Conservation (phyloP, 2,113 vertebrate genomes). For the human region DNA sequence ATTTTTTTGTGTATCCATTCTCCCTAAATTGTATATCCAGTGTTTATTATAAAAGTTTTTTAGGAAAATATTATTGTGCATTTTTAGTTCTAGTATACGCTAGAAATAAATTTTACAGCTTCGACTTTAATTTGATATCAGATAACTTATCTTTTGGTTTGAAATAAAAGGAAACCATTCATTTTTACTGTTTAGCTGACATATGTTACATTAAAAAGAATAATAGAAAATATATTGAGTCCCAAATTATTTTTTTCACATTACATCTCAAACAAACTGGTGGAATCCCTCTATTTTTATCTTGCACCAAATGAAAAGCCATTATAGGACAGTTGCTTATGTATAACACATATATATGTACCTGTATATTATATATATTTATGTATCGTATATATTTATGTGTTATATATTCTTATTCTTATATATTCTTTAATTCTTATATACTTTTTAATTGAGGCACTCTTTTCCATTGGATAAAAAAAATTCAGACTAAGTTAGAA, state of each 20-base stretch:
- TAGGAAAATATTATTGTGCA: background rate
- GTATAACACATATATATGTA: background rate
- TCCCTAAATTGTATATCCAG: slow-evolving; percentile 50
- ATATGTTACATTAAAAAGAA: background rate
- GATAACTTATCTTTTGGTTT: slow-evolving; percentile 17
- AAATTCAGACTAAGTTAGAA: slow-evolving; percentile 57
- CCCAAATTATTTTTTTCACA: background rate
- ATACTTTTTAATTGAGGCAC: background rate
- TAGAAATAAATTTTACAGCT: slow-evolving; percentile 21
- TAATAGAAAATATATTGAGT: background rate
- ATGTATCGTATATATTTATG: background rate
- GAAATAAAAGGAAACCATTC: slow-evolving; percentile 22
- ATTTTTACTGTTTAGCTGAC: background rate
- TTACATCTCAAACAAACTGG: background rate
- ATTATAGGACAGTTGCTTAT: slow-evolving; percentile 47
- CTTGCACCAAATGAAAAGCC: slow-evolving; percentile 6
- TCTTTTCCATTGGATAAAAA: slow-evolving; percentile 64
- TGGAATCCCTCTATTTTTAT: slow-evolving; percentile 11
- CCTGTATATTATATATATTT: background rate
- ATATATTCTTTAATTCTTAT: background rate
- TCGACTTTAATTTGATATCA: background rate
- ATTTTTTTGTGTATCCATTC: slow-evolving; percentile 46
- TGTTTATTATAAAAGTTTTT: background rate
- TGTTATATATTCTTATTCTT: background rate
- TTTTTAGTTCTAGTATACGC: slow-evolving; percentile 39